phyloP scores from a whole-genome alignment of 1,140 invertebrate species.

The Listronotus oregonensis region DNA sequence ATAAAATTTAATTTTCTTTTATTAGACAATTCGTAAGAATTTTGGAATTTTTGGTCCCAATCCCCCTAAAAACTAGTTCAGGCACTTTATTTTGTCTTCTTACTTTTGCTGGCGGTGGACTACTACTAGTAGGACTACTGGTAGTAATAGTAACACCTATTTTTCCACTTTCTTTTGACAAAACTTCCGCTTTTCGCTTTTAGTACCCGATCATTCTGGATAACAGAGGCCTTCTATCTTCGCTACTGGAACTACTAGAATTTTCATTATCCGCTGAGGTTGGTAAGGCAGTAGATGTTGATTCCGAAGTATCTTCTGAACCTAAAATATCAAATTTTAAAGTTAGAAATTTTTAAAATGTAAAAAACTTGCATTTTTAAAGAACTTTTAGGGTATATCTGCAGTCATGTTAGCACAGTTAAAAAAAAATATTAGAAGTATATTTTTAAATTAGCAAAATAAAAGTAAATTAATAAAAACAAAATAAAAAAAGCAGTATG shows the following conservation, averaged over 20 bases:
- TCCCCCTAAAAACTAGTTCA: too few species aligned
- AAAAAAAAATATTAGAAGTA: too few species aligned
- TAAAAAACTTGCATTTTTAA: too few species aligned
- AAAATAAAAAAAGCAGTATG: conserved; percentile 3
- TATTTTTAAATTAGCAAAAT: neutral
- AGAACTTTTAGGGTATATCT: too few species aligned
- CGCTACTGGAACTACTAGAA: conserved; percentile 65
- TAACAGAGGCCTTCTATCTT: conserved; percentile 59
- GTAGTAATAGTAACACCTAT: conserved; percentile 86
- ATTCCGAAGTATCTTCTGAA: conserved; percentile 39
- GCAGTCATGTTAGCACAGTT: too few species aligned
- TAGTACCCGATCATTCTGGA: conserved; percentile 63
- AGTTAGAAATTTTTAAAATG: too few species aligned
- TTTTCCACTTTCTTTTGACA: conserved; percentile 83
- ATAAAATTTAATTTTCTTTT: neutral
- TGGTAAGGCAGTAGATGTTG: conserved; percentile 43
- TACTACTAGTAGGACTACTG: conserved; percentile 66
- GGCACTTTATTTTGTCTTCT: conserved; percentile 13
- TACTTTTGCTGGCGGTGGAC: conserved; percentile 62
- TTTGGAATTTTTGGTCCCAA: too few species aligned
- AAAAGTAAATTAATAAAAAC: neutral
- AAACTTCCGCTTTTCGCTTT: conserved; percentile 83
- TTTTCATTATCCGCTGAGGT: conserved; percentile 58
- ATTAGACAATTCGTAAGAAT: too few species aligned
- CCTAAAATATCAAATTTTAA: conserved; percentile 12